Base-by-base conservation (phyloP, 2,113 vertebrate genomes). In the Dipodomys merriami region DNA sequence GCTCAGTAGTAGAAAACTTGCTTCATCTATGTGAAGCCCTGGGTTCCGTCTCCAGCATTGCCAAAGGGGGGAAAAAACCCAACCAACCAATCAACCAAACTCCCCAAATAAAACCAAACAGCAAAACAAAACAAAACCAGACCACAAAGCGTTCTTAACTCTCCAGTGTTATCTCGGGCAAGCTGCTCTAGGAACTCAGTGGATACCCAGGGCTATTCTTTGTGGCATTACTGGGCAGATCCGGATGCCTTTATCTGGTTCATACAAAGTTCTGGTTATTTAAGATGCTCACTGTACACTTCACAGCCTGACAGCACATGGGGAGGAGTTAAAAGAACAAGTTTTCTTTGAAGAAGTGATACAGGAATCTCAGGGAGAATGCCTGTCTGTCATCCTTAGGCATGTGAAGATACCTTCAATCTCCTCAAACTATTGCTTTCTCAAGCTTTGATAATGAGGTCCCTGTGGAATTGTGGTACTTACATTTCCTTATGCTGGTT, bases 341-440 rank as follows among this genome's bases (percentile, higher is more conserved):
- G 39, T 33, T 68, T 67, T 25, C 29, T 6, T 9, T 35, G 72
- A 46, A 67, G 29, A 79, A 39, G 68, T 4, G 60, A 16, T 3
- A 12, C 23, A 2, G 6, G 64, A 62, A 4, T 11, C 30, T 1
- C 29, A 16, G 18, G 67, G 67, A 44, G 46, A 5, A 33, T 7
- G 10, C 20, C 4, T 25, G 4, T 35, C 12, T 0, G n/a, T 39
- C 53, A 16, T 57, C 67, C 10, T 6, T 2, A n/a, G 19, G n/a
- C 74, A 5, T 1, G 0, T n/a, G 6, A 65, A 1, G 57, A 72
- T 9, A 6, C 9, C 29, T 7, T 2, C 1, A 2, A 49, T 46
- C 64, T 20, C 12, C 90, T 33, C 84, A 46, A 25, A 49, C 30
- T 91, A 57, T 35, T 65, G 1, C 53, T 57, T 57, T 74, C 2